phyloP scores from a whole-genome alignment of 2,888 invertebrate species.

The Augiades crinisus region DNA sequence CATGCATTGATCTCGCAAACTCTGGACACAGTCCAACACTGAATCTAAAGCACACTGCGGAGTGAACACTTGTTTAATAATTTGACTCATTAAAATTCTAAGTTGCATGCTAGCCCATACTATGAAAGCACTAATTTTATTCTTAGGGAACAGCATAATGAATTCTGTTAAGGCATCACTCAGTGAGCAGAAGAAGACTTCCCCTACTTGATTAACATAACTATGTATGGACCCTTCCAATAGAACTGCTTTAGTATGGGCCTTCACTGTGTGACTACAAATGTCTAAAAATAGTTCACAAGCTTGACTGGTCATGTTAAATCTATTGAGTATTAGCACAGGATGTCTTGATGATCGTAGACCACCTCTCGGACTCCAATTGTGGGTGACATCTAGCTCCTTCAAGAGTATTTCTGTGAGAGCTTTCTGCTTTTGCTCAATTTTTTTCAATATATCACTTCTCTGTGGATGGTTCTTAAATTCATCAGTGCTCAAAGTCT shows the following conservation, averaged over 20 bases:
- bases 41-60: conserved; percentile 92
- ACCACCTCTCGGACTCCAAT: conserved; percentile 95
- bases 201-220: conserved; percentile 90
- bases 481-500: conserved; percentile 61
- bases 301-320: conserved; percentile 85
- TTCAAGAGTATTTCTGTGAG: conserved; percentile 93
- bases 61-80: conserved; percentile 93
- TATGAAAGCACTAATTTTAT: conserved; percentile 84
- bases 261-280: conserved; percentile 90
- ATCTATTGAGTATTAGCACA: conserved; percentile 90
- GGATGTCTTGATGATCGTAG: conserved; percentile 92
- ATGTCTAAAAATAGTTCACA: conserved; percentile 91
- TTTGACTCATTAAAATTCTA: conserved; percentile 88
- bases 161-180: conserved; percentile 84
- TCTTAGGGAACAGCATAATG: conserved; percentile 89
- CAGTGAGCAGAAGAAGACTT: conserved; percentile 92
- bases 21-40: conserved; percentile 92
- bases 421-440: conserved; percentile 87
- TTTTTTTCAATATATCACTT: conserved; percentile 72
- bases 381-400: conserved; percentile 94
- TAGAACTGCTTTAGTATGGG: conserved; percentile 90
- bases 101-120: conserved; percentile 95
- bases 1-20: conserved; percentile 87
- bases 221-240: conserved; percentile 89
- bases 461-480: conserved; percentile 63